phyloP scores from a whole-genome alignment of 2,113 vertebrate genomes.

The Rhabdomys dilectus region DNA sequence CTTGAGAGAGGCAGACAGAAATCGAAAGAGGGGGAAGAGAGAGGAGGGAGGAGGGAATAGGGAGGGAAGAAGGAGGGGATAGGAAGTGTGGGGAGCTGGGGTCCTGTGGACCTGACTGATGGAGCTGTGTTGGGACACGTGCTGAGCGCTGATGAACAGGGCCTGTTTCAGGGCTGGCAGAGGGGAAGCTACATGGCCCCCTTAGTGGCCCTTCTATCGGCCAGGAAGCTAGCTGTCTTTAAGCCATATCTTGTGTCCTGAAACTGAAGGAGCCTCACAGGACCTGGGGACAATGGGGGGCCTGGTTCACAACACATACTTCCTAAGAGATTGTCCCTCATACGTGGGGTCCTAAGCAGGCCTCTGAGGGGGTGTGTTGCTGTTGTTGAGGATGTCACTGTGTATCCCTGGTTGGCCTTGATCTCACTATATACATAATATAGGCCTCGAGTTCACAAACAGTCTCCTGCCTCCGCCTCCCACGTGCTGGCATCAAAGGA shows the following conservation, averaged over 20 bases:
- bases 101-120: background rate
- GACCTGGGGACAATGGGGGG: background rate
- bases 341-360: background rate
- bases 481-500: background rate
- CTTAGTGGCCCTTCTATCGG: background rate
- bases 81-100: too few species aligned
- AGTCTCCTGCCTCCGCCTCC: background rate
- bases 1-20: background rate
- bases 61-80: too few species aligned
- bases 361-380: background rate
- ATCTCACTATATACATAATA: background rate
- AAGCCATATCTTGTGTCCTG: background rate
- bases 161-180: background rate
- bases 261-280: background rate
- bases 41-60: background rate
- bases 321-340: background rate
- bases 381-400: background rate
- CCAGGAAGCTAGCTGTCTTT: background rate
- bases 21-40: background rate
- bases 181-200: too few species aligned
- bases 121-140: background rate
- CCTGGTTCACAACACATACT: background rate
- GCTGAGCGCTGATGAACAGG: background rate
- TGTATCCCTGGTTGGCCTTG: background rate
- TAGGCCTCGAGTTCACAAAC: background rate